Base-by-base conservation (phyloP, 2,797 vertebrate genomes). In the Phrynocephalus forsythii region DNA sequence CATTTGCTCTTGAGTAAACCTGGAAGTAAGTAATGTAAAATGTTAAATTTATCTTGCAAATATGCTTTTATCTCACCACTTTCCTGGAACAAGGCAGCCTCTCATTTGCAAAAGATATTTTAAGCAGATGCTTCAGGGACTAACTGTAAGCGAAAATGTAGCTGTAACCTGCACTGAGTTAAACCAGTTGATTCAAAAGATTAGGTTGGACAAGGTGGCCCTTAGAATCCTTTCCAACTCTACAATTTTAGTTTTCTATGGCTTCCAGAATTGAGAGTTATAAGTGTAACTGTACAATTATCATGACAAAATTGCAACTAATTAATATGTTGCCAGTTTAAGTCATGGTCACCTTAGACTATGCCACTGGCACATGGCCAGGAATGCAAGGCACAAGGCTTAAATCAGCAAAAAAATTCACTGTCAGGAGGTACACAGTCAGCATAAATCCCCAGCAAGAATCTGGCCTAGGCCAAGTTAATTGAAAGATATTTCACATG, bases 1-100 rank as follows among this genome's bases (percentile, higher is more conserved):
- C 99, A 92, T 99, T 99, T 91, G 99, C 99, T 97, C 98, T 97
- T 87, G 99, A 99, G 92, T 97, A 98, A 89, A 99, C 99, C 99
- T 99, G 93, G 86, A 83, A 94, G 69, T 52, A 1, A 24, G 24
- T 89, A 28, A 0, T 28, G 30, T 30, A 87, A 87, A 79, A 89
- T 56, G 48, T 80, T 16, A 38, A 20, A 75, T 24, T 3, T 38
- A 66, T 30, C 28, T 33, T 33, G 2, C 18, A 24, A 80, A 68
- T 5, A 71, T 63, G 8, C 50, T 18, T 80, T n/a, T 72, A 48
- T 7, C 52, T 48, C 7, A 0, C 3, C 38, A 48, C 68, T 71
- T 10, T n/a, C 68, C n/a, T 71, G 68, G 68, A 6, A n/a, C 26
- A n/a, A n/a, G 22, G 68, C 9, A 28, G 68, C 26, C 28, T 71